Evolutionary conservation across 2,797 vertebrate species (phyloP), one percentile per base, ranked within the genome.

Genomic region (Acrocephalus scirpaceus): DNA sequence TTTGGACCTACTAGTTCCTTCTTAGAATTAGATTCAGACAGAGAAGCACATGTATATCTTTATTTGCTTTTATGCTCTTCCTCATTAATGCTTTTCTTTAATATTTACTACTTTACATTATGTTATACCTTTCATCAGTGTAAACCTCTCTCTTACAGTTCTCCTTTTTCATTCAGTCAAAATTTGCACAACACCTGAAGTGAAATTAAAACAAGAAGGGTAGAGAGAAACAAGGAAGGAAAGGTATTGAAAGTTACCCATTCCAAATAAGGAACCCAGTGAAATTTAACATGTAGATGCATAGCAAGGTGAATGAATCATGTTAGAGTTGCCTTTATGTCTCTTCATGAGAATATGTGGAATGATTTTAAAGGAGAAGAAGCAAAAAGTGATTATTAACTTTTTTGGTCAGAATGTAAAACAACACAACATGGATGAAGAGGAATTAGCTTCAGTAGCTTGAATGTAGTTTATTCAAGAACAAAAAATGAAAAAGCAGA

Each of bases 241-340:
- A 84, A 82, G 5, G 1, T 66, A 6, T 3, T 1, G 0, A 65
- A 53, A 32, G 9, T 22, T 57, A 26, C 9, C 4, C 61, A 45
- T 11, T 57, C 29, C 29, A 50, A 9, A 34, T 53, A 88, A 85
- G 38, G 11, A 82, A 47, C 17, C 11, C 19, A 36, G 45, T 3
- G 4, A 73, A 82, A 69, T 27, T 40, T 29, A 75, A 14, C 8
- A 38, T 25, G 29, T 45, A 3, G 18, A 34, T 34, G 6, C 13
- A 32, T 26, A 93, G 73, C 5, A 61, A 4, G 9, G 60, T 69
- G n/a, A 69, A 51, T 20, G 5, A 79, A 79, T 12, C 13, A 21
- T 19, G 26, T 21, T 65, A 38, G 72, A 90, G 19, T 9, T 69
- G 13, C 5, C 5, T 10, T 66, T 82, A 54, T 62, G 4, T 47